Conservation (phyloP, 2,888 invertebrate species). For the Dexiosoma caninum region DNA sequence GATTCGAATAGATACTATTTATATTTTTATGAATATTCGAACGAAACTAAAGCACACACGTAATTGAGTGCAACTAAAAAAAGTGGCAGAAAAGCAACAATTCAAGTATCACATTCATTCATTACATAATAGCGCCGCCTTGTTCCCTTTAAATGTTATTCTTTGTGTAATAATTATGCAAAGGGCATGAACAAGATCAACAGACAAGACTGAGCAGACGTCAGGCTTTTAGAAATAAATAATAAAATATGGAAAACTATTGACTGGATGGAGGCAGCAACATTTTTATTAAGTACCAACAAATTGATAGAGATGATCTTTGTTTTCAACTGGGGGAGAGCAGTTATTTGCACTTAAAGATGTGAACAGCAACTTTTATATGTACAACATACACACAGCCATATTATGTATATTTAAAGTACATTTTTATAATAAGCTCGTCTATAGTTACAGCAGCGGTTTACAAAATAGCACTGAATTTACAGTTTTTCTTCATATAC, state of each 20-base stretch:
- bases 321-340: constrained; percentile 37
- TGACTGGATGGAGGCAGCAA: not conserved
- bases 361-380: not conserved
- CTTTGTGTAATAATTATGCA: constrained; percentile 18
- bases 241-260: constrained; percentile 28
- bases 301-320: constrained; percentile 47
- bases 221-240: not conserved
- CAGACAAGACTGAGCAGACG: constrained; percentile 1
- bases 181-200: constrained; percentile 53
- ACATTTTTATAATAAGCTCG: not conserved
- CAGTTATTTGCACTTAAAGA: not conserved
- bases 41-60: not conserved
- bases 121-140: constrained; percentile 55
- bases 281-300: constrained; percentile 13
- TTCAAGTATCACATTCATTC: constrained; percentile 5
- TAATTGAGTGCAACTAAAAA: not conserved
- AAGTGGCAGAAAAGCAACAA: not conserved
- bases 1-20: not conserved
- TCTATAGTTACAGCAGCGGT: constrained; percentile 16
- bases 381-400: no score
- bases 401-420: no score
- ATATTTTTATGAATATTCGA: not conserved
- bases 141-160: constrained; percentile 24
- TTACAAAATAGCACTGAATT: no score
- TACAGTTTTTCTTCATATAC: no score